phyloP scores from a whole-genome alignment of 2,797 vertebrate species.

The Gorsachius magnificus region DNA sequence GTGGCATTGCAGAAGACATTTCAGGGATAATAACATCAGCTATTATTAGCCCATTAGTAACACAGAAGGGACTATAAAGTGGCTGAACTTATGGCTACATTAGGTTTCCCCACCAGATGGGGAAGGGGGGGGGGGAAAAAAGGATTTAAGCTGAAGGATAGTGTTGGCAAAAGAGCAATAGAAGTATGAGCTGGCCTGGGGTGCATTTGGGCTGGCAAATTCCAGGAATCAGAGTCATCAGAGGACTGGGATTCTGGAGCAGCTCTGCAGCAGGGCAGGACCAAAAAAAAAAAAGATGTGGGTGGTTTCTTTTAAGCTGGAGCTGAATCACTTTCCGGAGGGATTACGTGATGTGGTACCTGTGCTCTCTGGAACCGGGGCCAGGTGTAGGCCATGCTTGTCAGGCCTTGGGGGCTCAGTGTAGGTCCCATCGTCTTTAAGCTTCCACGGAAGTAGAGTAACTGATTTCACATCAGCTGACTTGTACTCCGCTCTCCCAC shows the following conservation, averaged over 20 bases:
- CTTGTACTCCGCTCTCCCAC: rapidly evolving
- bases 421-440: not conserved
- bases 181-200: not conserved
- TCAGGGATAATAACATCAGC: not conserved
- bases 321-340: not conserved
- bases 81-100: not conserved
- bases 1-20: not conserved
- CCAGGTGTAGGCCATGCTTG: not conserved
- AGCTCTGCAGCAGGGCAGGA: not conserved
- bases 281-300: not conserved
- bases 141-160: not conserved
- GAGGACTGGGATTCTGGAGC: not conserved
- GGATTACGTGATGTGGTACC: not conserved
- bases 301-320: not conserved
- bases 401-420: not conserved
- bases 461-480: not conserved
- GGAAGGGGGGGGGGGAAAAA: not conserved
- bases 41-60: conserved; percentile 19
- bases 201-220: not conserved
- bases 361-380: not conserved
- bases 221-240: not conserved
- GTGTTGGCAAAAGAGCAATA: not conserved
- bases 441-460: not conserved
- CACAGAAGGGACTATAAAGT: not conserved
- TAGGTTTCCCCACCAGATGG: not conserved